These are phyloP conservation scores for Metopolophium dirhodum DNA, from an alignment of 1,140 invertebrate genomes.

Conservation along the genomic window DNA sequence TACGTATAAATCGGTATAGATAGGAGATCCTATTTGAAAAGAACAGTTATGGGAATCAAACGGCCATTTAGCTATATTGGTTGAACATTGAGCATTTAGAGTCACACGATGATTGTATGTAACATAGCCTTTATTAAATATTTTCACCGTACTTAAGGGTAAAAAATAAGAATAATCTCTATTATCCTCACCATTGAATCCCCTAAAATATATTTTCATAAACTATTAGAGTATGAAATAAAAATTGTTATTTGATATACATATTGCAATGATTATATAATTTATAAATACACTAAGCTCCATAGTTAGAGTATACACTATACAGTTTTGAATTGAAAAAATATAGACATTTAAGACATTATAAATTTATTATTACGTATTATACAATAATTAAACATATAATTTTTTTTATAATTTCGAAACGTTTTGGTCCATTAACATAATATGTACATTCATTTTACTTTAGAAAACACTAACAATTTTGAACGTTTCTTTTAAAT, in stretches of 20 bases:
- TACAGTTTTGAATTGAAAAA: too few relatives aligned
- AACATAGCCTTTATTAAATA: not conserved
- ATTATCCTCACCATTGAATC: not conserved
- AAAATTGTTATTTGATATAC: not conserved
- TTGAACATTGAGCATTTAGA: conserved; percentile 26
- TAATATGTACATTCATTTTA: too few relatives aligned
- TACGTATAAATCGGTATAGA: not conserved
- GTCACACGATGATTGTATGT: conserved; percentile 30
- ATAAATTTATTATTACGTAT: too few relatives aligned
- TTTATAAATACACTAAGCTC: not conserved
- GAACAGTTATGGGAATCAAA: conserved; percentile 46
- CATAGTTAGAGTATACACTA: not conserved
- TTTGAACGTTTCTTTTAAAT: too few relatives aligned
- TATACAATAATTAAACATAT: too few relatives aligned
- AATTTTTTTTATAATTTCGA: too few relatives aligned
- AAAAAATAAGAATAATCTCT: not conserved
- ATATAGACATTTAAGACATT: too few relatives aligned
- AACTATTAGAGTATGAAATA: not conserved
- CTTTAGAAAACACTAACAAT: too few relatives aligned
- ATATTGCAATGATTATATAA: not conserved
- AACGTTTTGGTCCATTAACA: too few relatives aligned
- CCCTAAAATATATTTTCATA: conserved; percentile 14
- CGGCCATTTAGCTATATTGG: conserved; percentile 36
- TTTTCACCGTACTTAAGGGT: conserved; percentile 1
- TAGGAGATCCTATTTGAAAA: not conserved